Conservation (phyloP, 2,113 vertebrate genomes). For the Numida meleagris region DNA sequence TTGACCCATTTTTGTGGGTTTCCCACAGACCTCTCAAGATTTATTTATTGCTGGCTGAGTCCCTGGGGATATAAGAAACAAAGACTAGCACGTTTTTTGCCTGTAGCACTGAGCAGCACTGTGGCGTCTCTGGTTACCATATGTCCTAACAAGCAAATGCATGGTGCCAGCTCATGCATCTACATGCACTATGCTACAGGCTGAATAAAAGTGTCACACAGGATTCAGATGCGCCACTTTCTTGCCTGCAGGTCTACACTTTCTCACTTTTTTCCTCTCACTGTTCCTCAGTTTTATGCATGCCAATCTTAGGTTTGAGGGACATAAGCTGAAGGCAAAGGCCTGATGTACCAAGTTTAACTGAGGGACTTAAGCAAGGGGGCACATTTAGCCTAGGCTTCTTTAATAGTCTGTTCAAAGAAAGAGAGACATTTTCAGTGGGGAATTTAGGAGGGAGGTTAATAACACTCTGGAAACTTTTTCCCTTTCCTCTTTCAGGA, state of each 20-base stretch:
- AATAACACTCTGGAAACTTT: background rate
- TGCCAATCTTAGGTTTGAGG: background rate
- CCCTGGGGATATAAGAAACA: background rate
- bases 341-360: background rate
- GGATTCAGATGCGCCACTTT: constrained; percentile 2
- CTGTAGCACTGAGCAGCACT: rapidly evolving
- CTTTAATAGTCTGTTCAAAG: background rate
- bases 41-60: background rate
- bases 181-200: background rate
- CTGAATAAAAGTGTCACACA: background rate
- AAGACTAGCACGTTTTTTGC: constrained; percentile 1
- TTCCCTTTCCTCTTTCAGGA: background rate
- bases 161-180: constrained; percentile 26
- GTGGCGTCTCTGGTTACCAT: constrained; percentile 20
- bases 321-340: background rate
- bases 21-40: background rate
- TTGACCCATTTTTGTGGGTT: background rate
- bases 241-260: background rate
- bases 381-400: background rate
- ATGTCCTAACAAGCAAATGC: background rate
- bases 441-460: background rate
- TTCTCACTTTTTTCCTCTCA: background rate
- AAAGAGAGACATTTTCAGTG: background rate
- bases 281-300: background rate
- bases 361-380: background rate